phyloP scores from a whole-genome alignment of 2,797 vertebrate genomes.

The Pantherophis alleghaniensis region DNA sequence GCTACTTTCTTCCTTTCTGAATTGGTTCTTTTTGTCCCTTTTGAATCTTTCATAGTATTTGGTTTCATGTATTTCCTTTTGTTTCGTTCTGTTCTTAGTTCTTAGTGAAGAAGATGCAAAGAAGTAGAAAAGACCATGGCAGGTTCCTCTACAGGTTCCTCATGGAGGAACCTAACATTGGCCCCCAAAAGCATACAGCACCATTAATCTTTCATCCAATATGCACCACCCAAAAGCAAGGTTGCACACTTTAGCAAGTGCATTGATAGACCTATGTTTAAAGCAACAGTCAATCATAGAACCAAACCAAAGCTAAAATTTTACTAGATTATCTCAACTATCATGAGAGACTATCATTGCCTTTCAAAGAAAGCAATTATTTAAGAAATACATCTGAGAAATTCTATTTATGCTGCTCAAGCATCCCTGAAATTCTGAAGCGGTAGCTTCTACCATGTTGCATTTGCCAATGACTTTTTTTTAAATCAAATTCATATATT shows the following conservation, averaged over 20 bases:
- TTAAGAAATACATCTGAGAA: neutral
- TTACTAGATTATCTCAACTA: neutral
- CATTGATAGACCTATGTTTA: neutral
- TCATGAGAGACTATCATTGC: neutral
- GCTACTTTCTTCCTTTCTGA: neutral
- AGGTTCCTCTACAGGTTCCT: neutral
- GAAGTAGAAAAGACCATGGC: neutral
- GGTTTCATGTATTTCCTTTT: neutral
- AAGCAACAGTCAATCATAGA: neutral
- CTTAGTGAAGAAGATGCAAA: neutral
- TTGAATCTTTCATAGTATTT: neutral
- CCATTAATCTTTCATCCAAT: neutral
- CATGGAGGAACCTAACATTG: neutral
- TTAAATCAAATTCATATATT: neutral
- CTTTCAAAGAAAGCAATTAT: neutral
- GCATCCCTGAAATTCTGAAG: neutral
- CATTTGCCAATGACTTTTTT: neutral
- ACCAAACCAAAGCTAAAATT: neutral
- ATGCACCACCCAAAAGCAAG: neutral
- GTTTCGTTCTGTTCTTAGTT: neutral
- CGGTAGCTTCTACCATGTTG: neutral
- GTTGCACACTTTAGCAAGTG: neutral
- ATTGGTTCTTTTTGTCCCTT: neutral
- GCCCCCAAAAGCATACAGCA: neutral
- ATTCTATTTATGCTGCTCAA: neutral